Conservation (phyloP, 2,113 vertebrate species). For the Mormyrus lacerda region DNA sequence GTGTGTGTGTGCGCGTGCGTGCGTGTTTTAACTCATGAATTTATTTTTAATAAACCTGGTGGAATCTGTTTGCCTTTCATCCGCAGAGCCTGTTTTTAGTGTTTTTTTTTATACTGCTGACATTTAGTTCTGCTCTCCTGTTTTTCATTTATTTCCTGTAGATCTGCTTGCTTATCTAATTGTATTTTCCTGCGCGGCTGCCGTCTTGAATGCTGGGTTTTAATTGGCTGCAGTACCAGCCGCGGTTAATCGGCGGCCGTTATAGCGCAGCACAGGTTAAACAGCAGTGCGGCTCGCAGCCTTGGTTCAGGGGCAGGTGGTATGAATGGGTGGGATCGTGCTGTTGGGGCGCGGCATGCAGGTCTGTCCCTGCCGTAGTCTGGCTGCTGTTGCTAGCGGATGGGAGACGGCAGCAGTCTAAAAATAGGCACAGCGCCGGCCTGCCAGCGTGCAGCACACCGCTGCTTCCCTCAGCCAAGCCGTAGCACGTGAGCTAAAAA, state of each 20-base stretch:
- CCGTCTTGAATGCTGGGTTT: neutral
- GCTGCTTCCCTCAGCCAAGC: constrained; percentile 47
- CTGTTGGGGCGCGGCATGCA: neutral
- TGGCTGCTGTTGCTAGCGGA: constrained; percentile 43
- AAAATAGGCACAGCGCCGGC: constrained; percentile 56
- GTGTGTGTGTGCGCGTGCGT: no score
- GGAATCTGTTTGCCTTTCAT: neutral
- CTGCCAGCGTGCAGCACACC: constrained; percentile 46
- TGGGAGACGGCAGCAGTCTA: constrained; percentile 57
- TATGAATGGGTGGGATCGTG: neutral
- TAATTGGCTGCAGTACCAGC: neutral
- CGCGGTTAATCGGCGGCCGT: neutral
- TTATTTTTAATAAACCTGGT: neutral
- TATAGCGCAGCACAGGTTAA: neutral
- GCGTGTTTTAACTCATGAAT: neutral
- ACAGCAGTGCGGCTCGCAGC: neutral
- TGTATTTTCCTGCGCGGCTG: neutral
- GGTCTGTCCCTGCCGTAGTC: neutral
- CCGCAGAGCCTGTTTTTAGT: neutral
- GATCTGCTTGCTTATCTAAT: neutral
- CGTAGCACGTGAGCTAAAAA: constrained; percentile 65
- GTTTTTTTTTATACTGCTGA: neutral
- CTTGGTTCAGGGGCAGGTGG: neutral
- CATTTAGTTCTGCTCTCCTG: neutral
- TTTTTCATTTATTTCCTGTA: neutral